Conservation (phyloP, 2,888 invertebrate genomes). For the Lepidocyrtinus sp. region DNA sequence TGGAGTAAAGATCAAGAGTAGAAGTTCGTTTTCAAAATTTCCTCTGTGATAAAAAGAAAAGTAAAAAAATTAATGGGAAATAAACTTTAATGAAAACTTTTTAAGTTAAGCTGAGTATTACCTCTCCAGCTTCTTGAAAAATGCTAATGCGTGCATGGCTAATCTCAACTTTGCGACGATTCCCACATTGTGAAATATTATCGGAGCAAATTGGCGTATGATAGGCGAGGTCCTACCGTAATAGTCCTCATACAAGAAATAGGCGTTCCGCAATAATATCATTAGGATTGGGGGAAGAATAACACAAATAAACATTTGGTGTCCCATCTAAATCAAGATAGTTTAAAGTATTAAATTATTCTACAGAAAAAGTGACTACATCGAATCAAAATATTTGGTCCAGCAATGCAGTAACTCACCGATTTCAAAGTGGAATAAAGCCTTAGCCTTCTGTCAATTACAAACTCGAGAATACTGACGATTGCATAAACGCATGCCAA, state of each 20-base stretch:
- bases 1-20: constrained; percentile 32
- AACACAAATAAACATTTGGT: constrained; percentile 42
- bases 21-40: constrained; percentile 31
- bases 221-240: constrained; percentile 16
- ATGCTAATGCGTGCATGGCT: constrained; percentile 40
- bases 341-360: neutral
- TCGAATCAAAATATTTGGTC: no score
- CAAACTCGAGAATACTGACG: constrained; percentile 20
- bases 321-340: constrained; percentile 23
- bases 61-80: neutral
- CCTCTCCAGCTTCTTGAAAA: constrained; percentile 46
- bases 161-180: constrained; percentile 49
- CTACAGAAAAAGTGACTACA: neutral
- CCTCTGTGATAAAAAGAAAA: constrained; percentile 32
- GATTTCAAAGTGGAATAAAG: neutral
- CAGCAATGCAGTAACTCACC: no score
- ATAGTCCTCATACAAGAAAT: constrained; percentile 28
- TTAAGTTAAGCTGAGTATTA: neutral
- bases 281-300: constrained; percentile 24
- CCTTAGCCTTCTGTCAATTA: constrained; percentile 12
- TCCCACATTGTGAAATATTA: constrained; percentile 39
- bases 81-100: no score
- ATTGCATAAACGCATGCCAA: constrained; percentile 30
- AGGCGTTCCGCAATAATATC: constrained; percentile 28
- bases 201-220: constrained; percentile 27